Conservation (phyloP, 2,888 invertebrate species). For the Neoscelio sp. region DNA sequence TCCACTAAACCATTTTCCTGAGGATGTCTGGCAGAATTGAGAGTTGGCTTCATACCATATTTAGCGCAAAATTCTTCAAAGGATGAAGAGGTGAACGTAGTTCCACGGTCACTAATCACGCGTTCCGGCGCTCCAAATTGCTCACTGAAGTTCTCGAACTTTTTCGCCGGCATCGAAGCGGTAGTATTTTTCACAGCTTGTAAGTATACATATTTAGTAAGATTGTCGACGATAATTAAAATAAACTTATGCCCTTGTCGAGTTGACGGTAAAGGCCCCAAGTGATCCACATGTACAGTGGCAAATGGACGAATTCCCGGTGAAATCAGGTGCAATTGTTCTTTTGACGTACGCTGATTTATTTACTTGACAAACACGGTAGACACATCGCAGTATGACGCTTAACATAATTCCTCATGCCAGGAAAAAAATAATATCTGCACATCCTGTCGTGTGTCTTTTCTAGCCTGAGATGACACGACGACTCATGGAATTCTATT, state of each 20-base stretch:
- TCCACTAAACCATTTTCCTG: slow-evolving; percentile 53
- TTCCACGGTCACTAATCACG: slow-evolving; percentile 64
- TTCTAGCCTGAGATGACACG: slow-evolving; percentile 2
- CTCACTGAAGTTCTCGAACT: neutral
- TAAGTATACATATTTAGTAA: slow-evolving; percentile 3
- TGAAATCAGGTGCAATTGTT: slow-evolving; percentile 67
- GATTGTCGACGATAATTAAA: slow-evolving; percentile 57
- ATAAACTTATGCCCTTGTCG: slow-evolving; percentile 59
- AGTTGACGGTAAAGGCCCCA: slow-evolving; percentile 56
- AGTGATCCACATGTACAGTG: slow-evolving; percentile 60
- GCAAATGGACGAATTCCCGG: slow-evolving; percentile 65
- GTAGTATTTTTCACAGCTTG: no score
- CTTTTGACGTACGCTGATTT: slow-evolving; percentile 52
- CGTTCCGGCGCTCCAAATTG: slow-evolving; percentile 40
- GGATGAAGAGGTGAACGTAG: slow-evolving; percentile 31
- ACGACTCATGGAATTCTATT: slow-evolving; percentile 25
- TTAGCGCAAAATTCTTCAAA: slow-evolving; percentile 2
- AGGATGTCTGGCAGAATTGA: slow-evolving; percentile 56
- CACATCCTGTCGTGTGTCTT: no score
- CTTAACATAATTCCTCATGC: no score
- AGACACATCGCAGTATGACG: no score
- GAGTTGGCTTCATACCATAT: slow-evolving; percentile 43
- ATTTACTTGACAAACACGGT: no score
- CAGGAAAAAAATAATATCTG: no score
- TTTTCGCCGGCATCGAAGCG: neutral